Percentiles rank a stretch among this genome's conserved stretches.
Evolutionary conservation across 2,888 invertebrate species (phyloP).

Genomic region (Griposia aprilina): DNA sequence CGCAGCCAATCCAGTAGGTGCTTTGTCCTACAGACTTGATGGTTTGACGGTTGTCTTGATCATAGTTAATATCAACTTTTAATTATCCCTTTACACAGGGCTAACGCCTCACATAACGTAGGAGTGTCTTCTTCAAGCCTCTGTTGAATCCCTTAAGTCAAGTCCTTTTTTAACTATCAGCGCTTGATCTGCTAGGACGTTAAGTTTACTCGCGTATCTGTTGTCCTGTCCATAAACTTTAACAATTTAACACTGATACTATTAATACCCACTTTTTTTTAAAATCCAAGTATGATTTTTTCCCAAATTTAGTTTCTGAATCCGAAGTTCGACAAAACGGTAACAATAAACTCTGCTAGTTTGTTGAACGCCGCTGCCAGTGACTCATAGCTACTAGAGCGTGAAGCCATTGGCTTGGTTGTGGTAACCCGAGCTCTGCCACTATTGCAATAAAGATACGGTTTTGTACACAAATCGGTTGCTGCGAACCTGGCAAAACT

Average conservation of each 20-base stretch:
- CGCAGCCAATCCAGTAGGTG: conserved; percentile 11
- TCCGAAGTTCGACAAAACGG: conserved; percentile 33
- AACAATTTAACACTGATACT: neutral
- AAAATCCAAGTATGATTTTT: neutral
- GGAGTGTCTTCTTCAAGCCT: no score
- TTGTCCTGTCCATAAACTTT: neutral
- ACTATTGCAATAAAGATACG: conserved; percentile 56
- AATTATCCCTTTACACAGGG: no score
- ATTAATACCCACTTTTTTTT: no score
- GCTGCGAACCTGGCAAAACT: neutral
- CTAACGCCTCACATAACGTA: no score
- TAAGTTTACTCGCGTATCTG: no score
- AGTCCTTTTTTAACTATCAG: no score
- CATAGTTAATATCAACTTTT: neutral
- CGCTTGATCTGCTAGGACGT: neutral
- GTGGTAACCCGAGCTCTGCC: conserved; percentile 38
- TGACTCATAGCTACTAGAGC: conserved; percentile 63
- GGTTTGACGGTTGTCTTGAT: no score
- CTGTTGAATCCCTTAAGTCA: no score
- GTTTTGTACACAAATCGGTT: conserved; percentile 42
- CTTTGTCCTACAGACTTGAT: neutral
- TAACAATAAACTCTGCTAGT: conserved; percentile 53
- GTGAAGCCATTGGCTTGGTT: conserved; percentile 54
- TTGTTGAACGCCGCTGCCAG: conserved; percentile 40
- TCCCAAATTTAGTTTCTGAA: conserved; percentile 19